A percentile compares a stretch with the other conserved stretches of the same genome.
phyloP scores from a whole-genome alignment of 1,140 invertebrate genomes.

The Leptinotarsa defecta region DNA sequence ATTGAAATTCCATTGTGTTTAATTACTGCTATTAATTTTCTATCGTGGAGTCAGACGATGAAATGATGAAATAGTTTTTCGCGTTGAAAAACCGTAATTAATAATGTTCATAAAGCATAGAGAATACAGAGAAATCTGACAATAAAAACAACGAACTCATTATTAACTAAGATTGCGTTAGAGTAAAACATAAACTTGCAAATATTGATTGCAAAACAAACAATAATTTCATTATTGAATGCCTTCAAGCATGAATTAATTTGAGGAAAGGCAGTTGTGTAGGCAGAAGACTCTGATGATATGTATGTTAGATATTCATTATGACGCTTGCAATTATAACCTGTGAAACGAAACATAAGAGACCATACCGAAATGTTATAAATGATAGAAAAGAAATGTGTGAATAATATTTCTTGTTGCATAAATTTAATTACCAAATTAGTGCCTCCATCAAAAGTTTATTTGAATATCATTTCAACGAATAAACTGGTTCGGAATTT shows the following conservation, averaged over 20 bases:
- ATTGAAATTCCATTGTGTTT: neutral
- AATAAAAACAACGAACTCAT: neutral
- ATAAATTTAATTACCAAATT: too few relatives aligned
- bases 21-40: neutral
- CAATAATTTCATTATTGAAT: slow-evolving; percentile 1
- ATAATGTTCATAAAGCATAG: neutral
- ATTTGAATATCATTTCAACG: too few relatives aligned
- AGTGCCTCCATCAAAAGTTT: too few relatives aligned
- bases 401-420: too few relatives aligned
- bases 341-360: too few relatives aligned
- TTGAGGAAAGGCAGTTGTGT: too few relatives aligned
- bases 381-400: too few relatives aligned
- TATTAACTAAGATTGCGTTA: neutral
- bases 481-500: too few relatives aligned
- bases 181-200: neutral
- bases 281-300: too few relatives aligned
- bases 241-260: neutral
- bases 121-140: neutral
- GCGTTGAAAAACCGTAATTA: neutral
- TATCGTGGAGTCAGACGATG: neutral
- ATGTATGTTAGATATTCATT: too few relatives aligned
- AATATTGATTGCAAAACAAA: slow-evolving; percentile 2
- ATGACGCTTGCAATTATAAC: too few relatives aligned
- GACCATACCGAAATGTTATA: too few relatives aligned
- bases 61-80: neutral